These are phyloP conservation scores for Cyprinodon diabolis DNA, from an alignment of 2,797 vertebrate genomes.

Conservation along the genomic window DNA sequence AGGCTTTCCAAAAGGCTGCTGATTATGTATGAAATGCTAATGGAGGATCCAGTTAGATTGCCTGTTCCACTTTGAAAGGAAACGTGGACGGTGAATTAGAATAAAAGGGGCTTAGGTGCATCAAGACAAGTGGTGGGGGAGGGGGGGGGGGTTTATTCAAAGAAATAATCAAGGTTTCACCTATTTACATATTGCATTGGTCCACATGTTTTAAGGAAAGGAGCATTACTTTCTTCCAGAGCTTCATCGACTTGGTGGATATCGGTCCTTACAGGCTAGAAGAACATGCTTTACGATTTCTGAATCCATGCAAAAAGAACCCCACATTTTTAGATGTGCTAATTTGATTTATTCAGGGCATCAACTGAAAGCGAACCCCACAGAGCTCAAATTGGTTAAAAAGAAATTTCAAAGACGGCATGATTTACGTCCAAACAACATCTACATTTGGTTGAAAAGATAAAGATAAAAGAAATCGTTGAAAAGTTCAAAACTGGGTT, in stretches of 20 bases:
- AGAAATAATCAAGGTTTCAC: constrained; percentile 35
- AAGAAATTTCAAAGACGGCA: no score
- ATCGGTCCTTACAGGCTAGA: constrained; percentile 13
- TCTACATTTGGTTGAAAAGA: no score
- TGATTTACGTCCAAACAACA: no score
- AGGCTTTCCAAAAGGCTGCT: constrained; percentile 58
- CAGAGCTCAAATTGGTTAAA: no score
- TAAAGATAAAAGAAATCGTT: no score
- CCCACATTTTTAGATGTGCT: constrained; percentile 77
- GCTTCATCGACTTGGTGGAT: constrained; percentile 5
- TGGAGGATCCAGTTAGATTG: constrained; percentile 58
- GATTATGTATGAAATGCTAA: constrained; percentile 79
- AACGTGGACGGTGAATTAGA: constrained; percentile 61
- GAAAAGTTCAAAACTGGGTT: no score
- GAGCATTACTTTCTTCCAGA: constrained; percentile 25
- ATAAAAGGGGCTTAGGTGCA: constrained; percentile 43
- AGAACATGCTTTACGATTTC: constrained; percentile 33
- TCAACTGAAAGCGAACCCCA: constrained; percentile 41
- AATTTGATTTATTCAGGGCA: constrained; percentile 71
- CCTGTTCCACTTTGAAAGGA: constrained; percentile 66
- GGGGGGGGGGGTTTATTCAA: constrained; percentile 42
- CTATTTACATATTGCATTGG: constrained; percentile 34
- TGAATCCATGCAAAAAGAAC: constrained; percentile 12
- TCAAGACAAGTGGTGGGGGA: neutral
- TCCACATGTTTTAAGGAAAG: constrained; percentile 20